Percentiles rank a stretch among this genome's conserved stretches.
Conservation (phyloP, 1,140 invertebrate genomes). For the Pantala flavescens region DNA sequence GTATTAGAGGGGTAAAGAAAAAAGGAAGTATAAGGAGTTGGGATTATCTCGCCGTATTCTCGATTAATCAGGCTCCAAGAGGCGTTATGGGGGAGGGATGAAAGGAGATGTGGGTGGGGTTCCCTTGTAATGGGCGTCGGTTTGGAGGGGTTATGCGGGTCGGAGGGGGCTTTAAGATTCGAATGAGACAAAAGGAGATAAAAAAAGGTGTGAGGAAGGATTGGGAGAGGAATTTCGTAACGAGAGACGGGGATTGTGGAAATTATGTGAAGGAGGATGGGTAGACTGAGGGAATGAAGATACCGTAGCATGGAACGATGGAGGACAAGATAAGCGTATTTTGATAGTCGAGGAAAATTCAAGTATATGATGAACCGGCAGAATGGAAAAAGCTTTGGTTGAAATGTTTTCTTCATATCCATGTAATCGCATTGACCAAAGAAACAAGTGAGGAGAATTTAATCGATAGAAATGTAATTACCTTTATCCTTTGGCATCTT, state of each 20-base stretch:
- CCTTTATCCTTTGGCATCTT: too few relatives aligned
- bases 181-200: not conserved
- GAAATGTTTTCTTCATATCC: not conserved
- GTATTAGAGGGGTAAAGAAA: not conserved
- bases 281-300: not conserved
- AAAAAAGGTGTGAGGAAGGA: not conserved
- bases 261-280: not conserved
- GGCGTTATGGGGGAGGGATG: not conserved
- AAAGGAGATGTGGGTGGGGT: not conserved
- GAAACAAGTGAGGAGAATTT: too few relatives aligned
- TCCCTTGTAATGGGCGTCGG: not conserved
- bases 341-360: not conserved
- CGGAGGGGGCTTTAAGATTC: not conserved
- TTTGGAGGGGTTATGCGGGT: not conserved
- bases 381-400: not conserved
- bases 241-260: not conserved
- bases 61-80: slow-evolving; percentile 8
- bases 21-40: slow-evolving; percentile 2
- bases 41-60: slow-evolving; percentile 8
- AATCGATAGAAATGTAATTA: too few relatives aligned
- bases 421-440: too few relatives aligned
- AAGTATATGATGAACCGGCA: not conserved
- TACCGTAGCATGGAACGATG: not conserved
- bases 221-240: not conserved
- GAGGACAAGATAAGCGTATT: not conserved